A percentile compares a stretch with the other conserved stretches of the same genome.
Conservation (phyloP, 2,797 vertebrate species). For the Sciurus vulgaris region DNA sequence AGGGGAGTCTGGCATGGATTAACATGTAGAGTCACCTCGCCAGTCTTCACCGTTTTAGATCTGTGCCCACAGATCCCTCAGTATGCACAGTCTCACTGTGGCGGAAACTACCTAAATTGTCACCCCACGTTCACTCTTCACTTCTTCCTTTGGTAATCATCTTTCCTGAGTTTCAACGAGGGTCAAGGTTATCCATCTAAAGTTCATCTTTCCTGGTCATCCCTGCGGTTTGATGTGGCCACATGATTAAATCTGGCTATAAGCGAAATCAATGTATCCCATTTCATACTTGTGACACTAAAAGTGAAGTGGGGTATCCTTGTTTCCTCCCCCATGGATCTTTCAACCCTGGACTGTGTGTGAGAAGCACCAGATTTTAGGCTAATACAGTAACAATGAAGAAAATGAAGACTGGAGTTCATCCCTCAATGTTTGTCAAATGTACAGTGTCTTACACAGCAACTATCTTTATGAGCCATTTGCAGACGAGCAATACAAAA, state of each 20-base stretch:
- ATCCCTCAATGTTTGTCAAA: constrained; percentile 43
- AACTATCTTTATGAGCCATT: constrained; percentile 60
- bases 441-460: constrained; percentile 42
- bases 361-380: constrained; percentile 52
- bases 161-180: background rate
- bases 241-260: background rate
- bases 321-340: background rate
- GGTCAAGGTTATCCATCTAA: background rate
- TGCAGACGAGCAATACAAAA: constrained; percentile 62
- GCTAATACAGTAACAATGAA: background rate
- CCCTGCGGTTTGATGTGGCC: too few relatives aligned
- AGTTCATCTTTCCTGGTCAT: background rate
- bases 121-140: background rate
- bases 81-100: background rate
- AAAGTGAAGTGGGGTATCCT: background rate
- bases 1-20: background rate
- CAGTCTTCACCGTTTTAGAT: background rate
- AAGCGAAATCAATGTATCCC: background rate
- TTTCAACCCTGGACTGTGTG: background rate
- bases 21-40: background rate
- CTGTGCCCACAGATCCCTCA: background rate
- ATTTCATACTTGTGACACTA: background rate
- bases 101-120: background rate
- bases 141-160: background rate
- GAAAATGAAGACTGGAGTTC: constrained; percentile 51